Evolutionary conservation across 1,140 invertebrate genomes (phyloP).

Genomic region (Diorhabda sublineata): DNA sequence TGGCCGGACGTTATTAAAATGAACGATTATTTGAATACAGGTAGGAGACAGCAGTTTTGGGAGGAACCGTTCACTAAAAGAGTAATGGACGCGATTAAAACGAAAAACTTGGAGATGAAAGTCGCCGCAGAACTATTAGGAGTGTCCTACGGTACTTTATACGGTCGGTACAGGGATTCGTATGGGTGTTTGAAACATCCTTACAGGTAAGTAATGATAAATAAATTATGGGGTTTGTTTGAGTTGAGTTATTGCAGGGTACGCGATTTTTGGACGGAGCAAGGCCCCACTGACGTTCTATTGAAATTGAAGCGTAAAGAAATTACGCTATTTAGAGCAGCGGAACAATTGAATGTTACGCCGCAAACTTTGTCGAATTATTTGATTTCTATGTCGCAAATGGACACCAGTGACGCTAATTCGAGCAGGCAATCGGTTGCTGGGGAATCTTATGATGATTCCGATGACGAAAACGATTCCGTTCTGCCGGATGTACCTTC

Average conservation of each 20-base stretch:
- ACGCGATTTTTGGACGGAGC: slow-evolving; percentile 72
- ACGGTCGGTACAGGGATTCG: slow-evolving; percentile 80
- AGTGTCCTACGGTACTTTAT: slow-evolving; percentile 84
- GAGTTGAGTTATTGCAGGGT: slow-evolving; percentile 51
- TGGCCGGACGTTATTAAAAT: slow-evolving; percentile 80
- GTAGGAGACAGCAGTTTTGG: slow-evolving; percentile 84
- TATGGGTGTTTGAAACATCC: slow-evolving; percentile 82
- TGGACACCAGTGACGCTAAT: slow-evolving; percentile 49
- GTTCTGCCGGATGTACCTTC: slow-evolving; percentile 38
- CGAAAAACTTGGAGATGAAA: slow-evolving; percentile 90
- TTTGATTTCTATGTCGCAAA: slow-evolving; percentile 56
- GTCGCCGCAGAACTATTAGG: slow-evolving; percentile 82
- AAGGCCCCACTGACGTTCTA: slow-evolving; percentile 66
- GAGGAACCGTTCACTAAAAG: slow-evolving; percentile 77
- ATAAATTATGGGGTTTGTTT: not conserved
- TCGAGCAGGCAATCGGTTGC: slow-evolving; percentile 32
- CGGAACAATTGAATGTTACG: slow-evolving; percentile 68
- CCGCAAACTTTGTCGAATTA: slow-evolving; percentile 68
- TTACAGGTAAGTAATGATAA: slow-evolving; percentile 56
- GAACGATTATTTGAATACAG: slow-evolving; percentile 82
- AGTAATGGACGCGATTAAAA: slow-evolving; percentile 83
- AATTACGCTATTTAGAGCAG: slow-evolving; percentile 64
- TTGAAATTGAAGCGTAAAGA: slow-evolving; percentile 67
- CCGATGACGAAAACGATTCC: slow-evolving; percentile 48
- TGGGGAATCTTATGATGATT: slow-evolving; percentile 38